Percentiles rank a stretch among this genome's conserved stretches.
Evolutionary conservation across 2,888 invertebrate species (phyloP).

Genomic region (Caenorhabditis wallacei): DNA sequence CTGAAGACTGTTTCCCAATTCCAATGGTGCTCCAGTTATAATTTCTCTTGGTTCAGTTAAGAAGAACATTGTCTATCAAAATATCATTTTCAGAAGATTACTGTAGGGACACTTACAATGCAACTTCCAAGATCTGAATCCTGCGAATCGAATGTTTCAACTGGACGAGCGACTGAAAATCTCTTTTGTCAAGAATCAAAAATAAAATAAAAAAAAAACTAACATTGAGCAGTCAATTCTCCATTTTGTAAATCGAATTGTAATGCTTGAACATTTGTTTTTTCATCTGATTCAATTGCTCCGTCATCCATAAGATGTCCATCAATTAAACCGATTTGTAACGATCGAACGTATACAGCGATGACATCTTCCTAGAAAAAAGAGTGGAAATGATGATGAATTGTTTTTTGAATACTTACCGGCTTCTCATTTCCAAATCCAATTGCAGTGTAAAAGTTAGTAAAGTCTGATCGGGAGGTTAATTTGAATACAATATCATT

Average conservation of each 20-base stretch:
- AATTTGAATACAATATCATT: slow-evolving; percentile 74
- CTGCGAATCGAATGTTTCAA: slow-evolving; percentile 49
- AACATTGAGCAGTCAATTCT: slow-evolving; percentile 69
- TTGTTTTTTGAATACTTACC: slow-evolving; percentile 46
- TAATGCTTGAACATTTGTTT: slow-evolving; percentile 74
- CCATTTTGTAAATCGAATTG: slow-evolving; percentile 69
- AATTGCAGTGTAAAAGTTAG: slow-evolving; percentile 72
- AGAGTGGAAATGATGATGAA: not conserved
- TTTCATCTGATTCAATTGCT: slow-evolving; percentile 68
- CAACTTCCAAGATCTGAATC: slow-evolving; percentile 65
- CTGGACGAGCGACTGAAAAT: slow-evolving; percentile 62
- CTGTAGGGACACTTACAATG: slow-evolving; percentile 38
- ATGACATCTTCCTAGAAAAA: slow-evolving; percentile 69
- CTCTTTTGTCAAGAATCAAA: not conserved
- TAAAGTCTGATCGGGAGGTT: slow-evolving; percentile 51
- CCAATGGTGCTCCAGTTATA: slow-evolving; percentile 55
- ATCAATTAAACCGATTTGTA: slow-evolving; percentile 74
- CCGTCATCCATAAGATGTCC: slow-evolving; percentile 69
- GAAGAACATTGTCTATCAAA: slow-evolving; percentile 62
- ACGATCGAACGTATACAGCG: slow-evolving; percentile 71
- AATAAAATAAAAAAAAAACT: slow-evolving; percentile 1
- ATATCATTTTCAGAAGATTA: not conserved
- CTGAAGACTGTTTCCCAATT: slow-evolving; percentile 45
- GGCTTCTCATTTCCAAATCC: slow-evolving; percentile 69
- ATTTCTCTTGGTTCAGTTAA: slow-evolving; percentile 52